Evolutionary conservation across 1,140 invertebrate species (phyloP).

Genomic region (Drosophila willistoni): DNA sequence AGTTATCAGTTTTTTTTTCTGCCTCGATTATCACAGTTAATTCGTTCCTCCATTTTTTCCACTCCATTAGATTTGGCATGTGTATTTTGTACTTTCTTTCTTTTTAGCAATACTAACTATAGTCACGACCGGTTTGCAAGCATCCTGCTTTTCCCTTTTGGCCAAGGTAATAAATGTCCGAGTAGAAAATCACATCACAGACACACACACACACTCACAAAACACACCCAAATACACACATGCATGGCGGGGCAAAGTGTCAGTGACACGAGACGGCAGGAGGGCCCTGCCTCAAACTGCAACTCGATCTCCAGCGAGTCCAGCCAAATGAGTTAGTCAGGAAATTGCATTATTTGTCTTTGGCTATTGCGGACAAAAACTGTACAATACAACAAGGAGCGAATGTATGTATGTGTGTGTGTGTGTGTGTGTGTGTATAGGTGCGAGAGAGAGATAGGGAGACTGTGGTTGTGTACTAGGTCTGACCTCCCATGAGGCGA

Average conservation of each 20-base stretch:
- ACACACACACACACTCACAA: constrained; percentile 1
- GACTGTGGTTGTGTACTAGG: neutral
- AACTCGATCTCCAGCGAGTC: constrained; percentile 10
- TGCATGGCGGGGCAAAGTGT: constrained; percentile 49
- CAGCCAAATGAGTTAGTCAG: constrained; percentile 78
- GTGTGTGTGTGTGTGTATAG: neutral
- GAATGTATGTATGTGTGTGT: constrained; percentile 10
- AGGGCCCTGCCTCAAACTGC: neutral
- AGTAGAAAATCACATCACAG: constrained; percentile 36
- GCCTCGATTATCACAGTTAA: too few species aligned
- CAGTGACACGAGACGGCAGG: constrained; percentile 57
- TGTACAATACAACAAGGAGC: constrained; percentile 24
- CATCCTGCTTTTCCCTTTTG: constrained; percentile 18
- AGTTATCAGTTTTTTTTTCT: too few species aligned
- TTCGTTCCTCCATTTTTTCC: too few species aligned
- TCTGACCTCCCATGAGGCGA: constrained; percentile 36
- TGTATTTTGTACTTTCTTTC: too few species aligned
- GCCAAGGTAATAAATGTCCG: constrained; percentile 74
- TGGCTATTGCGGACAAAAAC: constrained; percentile 69
- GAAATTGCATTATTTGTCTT: constrained; percentile 82
- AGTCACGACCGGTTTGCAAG: neutral
- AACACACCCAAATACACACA: constrained; percentile 15
- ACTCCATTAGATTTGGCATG: too few species aligned
- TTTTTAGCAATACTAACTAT: constrained; percentile 5
- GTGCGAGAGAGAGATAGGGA: neutral